Percentiles rank a stretch among this genome's conserved stretches.
These are phyloP conservation scores for Radopholus similis DNA, from an alignment of 1,140 invertebrate species.

Conservation along the genomic window DNA sequence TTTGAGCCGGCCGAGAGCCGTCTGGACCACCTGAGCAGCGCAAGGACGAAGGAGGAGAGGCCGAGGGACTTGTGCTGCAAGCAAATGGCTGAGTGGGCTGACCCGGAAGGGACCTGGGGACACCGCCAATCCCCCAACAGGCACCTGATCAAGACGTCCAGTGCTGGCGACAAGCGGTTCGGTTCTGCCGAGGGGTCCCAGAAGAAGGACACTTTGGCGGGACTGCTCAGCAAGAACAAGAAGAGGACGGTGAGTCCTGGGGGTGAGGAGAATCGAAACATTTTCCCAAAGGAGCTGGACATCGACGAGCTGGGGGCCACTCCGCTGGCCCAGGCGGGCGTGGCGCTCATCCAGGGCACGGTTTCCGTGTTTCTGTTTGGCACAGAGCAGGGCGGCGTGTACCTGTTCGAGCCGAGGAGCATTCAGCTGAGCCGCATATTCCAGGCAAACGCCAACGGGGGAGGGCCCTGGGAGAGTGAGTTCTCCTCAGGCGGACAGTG, in stretches of 20 bases:
- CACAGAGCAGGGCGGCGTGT: conserved; percentile 29
- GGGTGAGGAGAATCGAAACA: neutral
- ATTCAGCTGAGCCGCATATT: conserved; percentile 26
- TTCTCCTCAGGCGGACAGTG: conserved; percentile 27
- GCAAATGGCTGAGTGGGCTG: conserved; percentile 7
- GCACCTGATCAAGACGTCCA: conserved; percentile 3
- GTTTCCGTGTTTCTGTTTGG: conserved; percentile 25
- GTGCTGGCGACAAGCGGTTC: neutral
- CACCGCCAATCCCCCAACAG: neutral
- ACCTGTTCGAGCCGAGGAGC: conserved; percentile 26
- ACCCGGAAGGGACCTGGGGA: neutral
- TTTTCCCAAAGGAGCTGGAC: neutral
- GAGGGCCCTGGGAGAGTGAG: neutral
- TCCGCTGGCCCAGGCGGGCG: too few species aligned
- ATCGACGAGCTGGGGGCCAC: neutral
- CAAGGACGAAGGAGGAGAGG: conserved; percentile 6
- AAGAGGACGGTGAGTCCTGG: conserved; percentile 1
- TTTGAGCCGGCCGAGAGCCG: neutral
- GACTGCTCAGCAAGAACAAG: conserved; percentile 18
- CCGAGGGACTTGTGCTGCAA: conserved; percentile 23
- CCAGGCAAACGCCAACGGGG: conserved; percentile 19
- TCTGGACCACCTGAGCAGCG: conserved; percentile 16
- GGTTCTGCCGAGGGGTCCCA: neutral
- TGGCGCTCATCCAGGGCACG: neutral
- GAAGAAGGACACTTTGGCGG: conserved; percentile 12